Conservation (phyloP, 1,140 invertebrate genomes). For the Eciton burchellii region DNA sequence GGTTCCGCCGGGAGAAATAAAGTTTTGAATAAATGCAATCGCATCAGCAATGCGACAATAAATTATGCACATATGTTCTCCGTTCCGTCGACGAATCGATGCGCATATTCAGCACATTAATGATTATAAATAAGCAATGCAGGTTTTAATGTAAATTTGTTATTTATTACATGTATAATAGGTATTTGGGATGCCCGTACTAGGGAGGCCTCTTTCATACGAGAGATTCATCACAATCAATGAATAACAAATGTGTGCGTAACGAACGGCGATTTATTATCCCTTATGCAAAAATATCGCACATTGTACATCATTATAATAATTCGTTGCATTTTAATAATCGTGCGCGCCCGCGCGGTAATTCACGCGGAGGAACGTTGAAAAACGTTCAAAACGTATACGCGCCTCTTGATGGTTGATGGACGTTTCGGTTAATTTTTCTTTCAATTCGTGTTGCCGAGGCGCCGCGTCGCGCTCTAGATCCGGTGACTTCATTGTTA, state of each 20-base stretch:
- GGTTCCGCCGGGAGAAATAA: too few species aligned
- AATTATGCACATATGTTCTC: neutral
- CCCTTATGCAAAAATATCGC: constrained; percentile 9
- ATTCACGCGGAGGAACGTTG: constrained; percentile 54
- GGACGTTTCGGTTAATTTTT: constrained; percentile 68
- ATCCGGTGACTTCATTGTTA: constrained; percentile 62
- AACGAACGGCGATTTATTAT: constrained; percentile 33
- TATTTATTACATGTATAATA: too few species aligned
- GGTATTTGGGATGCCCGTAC: too few species aligned
- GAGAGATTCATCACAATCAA: constrained; percentile 25
- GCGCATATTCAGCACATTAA: neutral
- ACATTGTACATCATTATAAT: constrained; percentile 8
- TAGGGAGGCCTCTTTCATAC: too few species aligned
- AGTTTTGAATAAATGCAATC: too few species aligned
- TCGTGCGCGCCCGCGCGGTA: constrained; percentile 4
- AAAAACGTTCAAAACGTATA: constrained; percentile 13
- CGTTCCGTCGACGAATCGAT: neutral
- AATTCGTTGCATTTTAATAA: constrained; percentile 54
- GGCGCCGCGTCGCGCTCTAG: neutral
- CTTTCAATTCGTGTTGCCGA: constrained; percentile 43
- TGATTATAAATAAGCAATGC: neutral
- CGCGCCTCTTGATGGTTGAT: constrained; percentile 22
- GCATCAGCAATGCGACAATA: neutral
- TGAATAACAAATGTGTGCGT: neutral
- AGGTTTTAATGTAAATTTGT: too few species aligned